Percentiles rank a stretch among this genome's conserved stretches.
These are phyloP conservation scores for Toxotes lorentzi DNA, from an alignment of 2,797 vertebrate genomes.

Conservation along the genomic window DNA sequence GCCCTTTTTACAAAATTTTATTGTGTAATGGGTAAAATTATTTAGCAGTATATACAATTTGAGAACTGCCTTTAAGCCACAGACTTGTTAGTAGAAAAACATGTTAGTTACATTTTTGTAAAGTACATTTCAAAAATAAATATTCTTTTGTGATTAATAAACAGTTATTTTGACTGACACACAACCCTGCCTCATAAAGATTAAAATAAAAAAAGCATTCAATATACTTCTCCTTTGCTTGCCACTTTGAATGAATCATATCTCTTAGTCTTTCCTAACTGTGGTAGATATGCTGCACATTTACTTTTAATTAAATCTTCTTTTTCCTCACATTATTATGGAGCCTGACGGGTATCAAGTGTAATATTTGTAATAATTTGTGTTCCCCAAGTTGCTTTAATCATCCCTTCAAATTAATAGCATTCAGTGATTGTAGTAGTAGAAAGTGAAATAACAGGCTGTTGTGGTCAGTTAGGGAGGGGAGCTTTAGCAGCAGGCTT, in stretches of 20 bases:
- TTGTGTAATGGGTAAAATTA: too few relatives aligned
- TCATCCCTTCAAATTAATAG: slow-evolving; percentile 26
- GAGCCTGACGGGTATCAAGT: background rate
- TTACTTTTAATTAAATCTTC: background rate
- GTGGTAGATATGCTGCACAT: background rate
- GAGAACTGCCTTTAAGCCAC: background rate
- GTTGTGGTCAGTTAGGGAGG: slow-evolving; percentile 18
- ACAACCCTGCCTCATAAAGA: background rate
- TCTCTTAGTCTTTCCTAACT: background rate
- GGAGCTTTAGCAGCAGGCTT: background rate
- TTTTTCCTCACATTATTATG: background rate
- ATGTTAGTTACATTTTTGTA: too few relatives aligned
- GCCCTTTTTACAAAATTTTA: too few relatives aligned
- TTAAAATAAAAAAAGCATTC: background rate
- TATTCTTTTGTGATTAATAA: too few relatives aligned
- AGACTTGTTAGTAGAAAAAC: background rate
- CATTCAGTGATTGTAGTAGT: slow-evolving; percentile 6
- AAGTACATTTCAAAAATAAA: too few relatives aligned
- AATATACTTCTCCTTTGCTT: background rate
- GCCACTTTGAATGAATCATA: background rate
- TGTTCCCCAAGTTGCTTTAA: slow-evolving; percentile 12
- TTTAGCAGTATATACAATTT: background rate
- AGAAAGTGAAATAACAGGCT: slow-evolving; percentile 16
- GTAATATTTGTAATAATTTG: slow-evolving; percentile 23
- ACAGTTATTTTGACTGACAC: too few relatives aligned